Evolutionary conservation across 2,113 vertebrate species (phyloP).

Genomic region (Hippolais icterina): DNA sequence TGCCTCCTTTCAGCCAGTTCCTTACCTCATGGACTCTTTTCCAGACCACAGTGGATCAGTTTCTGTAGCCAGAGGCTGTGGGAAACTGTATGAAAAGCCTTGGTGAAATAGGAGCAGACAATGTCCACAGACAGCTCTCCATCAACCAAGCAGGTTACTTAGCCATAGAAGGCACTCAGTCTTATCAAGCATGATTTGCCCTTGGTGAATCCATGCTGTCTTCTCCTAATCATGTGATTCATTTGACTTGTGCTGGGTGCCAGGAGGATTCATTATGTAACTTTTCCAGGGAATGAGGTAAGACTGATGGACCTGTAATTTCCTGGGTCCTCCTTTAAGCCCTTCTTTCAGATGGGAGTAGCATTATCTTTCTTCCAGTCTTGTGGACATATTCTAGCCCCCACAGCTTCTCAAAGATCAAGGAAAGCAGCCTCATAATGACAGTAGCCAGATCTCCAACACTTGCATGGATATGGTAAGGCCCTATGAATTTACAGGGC

Average conservation of each 20-base stretch:
- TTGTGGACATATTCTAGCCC: not conserved
- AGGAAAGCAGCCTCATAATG: not conserved
- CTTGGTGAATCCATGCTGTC: not conserved
- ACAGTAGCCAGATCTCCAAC: not conserved
- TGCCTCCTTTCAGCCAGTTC: not conserved
- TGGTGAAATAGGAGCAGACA: not conserved
- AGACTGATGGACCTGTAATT: not conserved
- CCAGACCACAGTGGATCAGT: not conserved
- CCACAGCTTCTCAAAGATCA: not conserved
- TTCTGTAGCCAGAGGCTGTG: not conserved
- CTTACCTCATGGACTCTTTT: not conserved
- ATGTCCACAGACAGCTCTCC: not conserved
- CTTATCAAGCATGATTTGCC: not conserved
- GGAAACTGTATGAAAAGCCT: fast-evolving
- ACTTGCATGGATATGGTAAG: not conserved
- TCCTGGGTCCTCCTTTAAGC: not conserved
- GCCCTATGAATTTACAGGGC: not conserved
- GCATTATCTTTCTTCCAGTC: not conserved
- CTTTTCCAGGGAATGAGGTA: not conserved
- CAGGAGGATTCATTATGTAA: not conserved
- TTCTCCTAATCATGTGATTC: not conserved
- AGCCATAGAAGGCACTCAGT: not conserved
- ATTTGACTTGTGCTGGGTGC: not conserved
- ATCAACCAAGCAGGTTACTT: not conserved
- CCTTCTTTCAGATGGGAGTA: not conserved